Evolutionary conservation across 2,888 invertebrate genomes (phyloP).

Genomic region (Drosophila mettleri): DNA sequence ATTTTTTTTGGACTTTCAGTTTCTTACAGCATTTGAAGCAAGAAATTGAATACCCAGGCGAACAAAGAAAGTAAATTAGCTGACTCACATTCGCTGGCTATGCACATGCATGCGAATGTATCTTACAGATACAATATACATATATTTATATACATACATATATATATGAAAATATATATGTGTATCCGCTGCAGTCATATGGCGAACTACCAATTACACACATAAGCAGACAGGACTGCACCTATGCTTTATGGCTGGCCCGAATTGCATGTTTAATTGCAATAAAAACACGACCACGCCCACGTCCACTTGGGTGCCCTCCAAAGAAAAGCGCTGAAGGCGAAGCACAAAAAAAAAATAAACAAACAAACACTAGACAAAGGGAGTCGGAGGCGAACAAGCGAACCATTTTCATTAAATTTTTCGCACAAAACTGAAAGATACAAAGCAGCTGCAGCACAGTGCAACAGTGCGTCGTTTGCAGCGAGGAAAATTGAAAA

Average conservation of each 20-base stretch:
- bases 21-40: background rate
- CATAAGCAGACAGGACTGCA: constrained; percentile 46
- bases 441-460: constrained; percentile 70
- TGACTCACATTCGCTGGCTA: constrained; percentile 44
- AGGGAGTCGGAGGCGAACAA: constrained; percentile 26
- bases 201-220: constrained; percentile 32
- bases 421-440: constrained; percentile 71
- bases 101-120: constrained; percentile 5
- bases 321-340: constrained; percentile 25
- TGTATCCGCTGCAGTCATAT: background rate
- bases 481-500: constrained; percentile 45
- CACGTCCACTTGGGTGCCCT: constrained; percentile 29
- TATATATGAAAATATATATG: background rate
- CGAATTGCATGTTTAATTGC: constrained; percentile 79
- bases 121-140: constrained; percentile 21
- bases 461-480: constrained; percentile 28
- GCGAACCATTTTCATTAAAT: constrained; percentile 68
- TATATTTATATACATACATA: constrained; percentile 1
- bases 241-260: constrained; percentile 69
- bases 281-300: constrained; percentile 60
- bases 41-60: background rate
- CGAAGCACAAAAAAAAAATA: constrained; percentile 9
- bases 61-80: constrained; percentile 45
- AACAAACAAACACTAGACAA: constrained; percentile 20
- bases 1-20: background rate